A percentile compares a stretch with the other conserved stretches of the same genome.
phyloP scores from a whole-genome alignment of 2,888 invertebrate species.

The Pharmacophagus antenor region DNA sequence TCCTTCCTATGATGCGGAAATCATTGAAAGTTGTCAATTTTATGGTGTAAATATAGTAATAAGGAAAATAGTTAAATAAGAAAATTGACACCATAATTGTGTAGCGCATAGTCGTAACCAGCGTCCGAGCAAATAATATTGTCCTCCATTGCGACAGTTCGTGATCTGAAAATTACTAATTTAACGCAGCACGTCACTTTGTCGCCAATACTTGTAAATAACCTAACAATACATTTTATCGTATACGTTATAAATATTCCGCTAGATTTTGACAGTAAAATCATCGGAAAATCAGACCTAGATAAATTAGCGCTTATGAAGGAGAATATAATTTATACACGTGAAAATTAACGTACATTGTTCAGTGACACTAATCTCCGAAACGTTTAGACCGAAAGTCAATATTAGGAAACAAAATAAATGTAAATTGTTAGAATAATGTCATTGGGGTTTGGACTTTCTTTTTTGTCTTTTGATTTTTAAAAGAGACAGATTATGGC shows the following conservation, averaged over 20 bases:
- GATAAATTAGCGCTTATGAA: background rate
- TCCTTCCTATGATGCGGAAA: conserved; percentile 10
- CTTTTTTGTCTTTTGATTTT: too few relatives aligned
- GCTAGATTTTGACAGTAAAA: conserved; percentile 3
- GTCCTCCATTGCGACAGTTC: conserved; percentile 41
- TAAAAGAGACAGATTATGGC: too few relatives aligned
- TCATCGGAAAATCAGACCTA: background rate
- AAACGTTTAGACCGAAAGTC: too few relatives aligned
- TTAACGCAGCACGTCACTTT: conserved; percentile 50
- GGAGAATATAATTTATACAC: background rate
- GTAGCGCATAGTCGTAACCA: conserved; percentile 10
- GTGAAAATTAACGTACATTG: background rate
- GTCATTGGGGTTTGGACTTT: too few relatives aligned
- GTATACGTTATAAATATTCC: conserved; percentile 2
- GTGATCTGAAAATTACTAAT: conserved; percentile 62
- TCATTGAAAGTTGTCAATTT: conserved; percentile 24
- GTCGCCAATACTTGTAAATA: conserved; percentile 32
- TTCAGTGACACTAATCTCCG: background rate
- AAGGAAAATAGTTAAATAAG: conserved; percentile 27
- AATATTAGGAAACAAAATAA: too few relatives aligned
- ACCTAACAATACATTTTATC: conserved; percentile 26
- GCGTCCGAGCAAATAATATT: conserved; percentile 34
- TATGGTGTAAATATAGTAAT: conserved; percentile 12
- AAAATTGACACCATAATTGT: conserved; percentile 22
- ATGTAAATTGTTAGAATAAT: too few relatives aligned